Conservation (phyloP, 1,140 invertebrate species). For the Aphaenogaster rudis region DNA sequence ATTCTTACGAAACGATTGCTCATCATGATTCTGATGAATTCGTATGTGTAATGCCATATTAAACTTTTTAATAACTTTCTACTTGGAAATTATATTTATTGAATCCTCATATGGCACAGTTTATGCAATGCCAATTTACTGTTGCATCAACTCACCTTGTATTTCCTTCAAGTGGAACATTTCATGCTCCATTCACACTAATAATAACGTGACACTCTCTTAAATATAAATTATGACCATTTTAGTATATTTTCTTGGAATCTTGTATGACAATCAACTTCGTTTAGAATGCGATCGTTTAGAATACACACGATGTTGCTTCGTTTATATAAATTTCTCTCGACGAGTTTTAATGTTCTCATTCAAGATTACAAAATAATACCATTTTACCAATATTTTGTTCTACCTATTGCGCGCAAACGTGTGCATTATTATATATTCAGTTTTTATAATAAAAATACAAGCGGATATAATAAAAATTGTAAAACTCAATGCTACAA, state of each 20-base stretch:
- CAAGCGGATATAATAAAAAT: conserved; percentile 82
- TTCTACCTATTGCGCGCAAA: conserved; percentile 70
- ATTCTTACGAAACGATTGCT: conserved; percentile 15
- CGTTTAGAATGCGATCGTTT: conserved; percentile 43
- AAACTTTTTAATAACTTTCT: conserved; percentile 38
- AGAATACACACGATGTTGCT: conserved; percentile 39
- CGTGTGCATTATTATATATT: conserved; percentile 66
- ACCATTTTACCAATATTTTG: conserved; percentile 56
- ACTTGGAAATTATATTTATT: conserved; percentile 61
- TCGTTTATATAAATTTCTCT: conserved; percentile 65
- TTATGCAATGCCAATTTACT: conserved; percentile 74
- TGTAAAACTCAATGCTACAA: conserved; percentile 85
- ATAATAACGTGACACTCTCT: conserved; percentile 78
- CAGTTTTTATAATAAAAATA: conserved; percentile 79
- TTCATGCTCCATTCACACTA: conserved; percentile 76
- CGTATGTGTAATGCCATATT: conserved; percentile 53
- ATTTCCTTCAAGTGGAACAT: conserved; percentile 75
- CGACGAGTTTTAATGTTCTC: conserved; percentile 76
- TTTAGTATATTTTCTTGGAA: conserved; percentile 72
- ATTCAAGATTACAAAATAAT: conserved; percentile 78
- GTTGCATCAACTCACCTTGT: conserved; percentile 81
- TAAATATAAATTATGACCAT: conserved; percentile 79
- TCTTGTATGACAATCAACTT: conserved; percentile 65
- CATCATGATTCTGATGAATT: conserved; percentile 62
- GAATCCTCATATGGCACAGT: conserved; percentile 64